Evolutionary conservation across 2,888 invertebrate genomes (phyloP), one percentile per base, ranked within the genome.

Genomic region (Prosopocoilus inquinatus): DNA sequence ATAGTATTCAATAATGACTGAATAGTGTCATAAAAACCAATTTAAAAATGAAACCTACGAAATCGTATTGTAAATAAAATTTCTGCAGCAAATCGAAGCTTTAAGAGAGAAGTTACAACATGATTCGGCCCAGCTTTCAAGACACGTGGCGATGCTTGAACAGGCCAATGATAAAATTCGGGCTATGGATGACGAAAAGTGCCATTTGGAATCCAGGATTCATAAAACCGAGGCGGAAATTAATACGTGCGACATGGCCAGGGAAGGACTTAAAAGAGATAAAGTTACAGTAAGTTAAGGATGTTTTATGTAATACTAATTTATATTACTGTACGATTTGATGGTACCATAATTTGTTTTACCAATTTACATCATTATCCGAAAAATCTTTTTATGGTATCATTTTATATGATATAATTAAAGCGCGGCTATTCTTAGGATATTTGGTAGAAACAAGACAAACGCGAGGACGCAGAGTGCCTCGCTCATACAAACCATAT

Each of bases 181-280:
- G 47, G 81, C 82, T 50, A 76, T 90, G n/a, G 90, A 91, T 64
- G 87, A 88, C 51, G 92, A 94, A 68, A 85, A 89, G 61, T 82
- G 84, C 47, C 83, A 87, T 63, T 76, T 92, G 16, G 89, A 91
- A 65, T 82, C 85, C 47, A 85, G 90, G 58, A 79, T 94, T 53
- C 88, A 90, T 68, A 90, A 91, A 69, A 79, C 88, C 11, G 92
- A 94, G 67, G 82, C 87, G 0, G 94, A 95, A 71, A 81, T 94
- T 32, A 86, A 85, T 54, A 81, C 88, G 1, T 81, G 84, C 35
- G 91, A 91, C 70, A 78, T 88, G 3, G 81, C 88, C 8, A 82
- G 86, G 63, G 91, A 92, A 64, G 84, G 83, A 34, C 77, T 91
- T 35, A 83, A 87, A 56, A 82, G 87, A 65, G 91, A 92, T 71